Evolutionary conservation across 2,888 invertebrate species (phyloP), one percentile per base, ranked within the genome.

Genomic region (Rhimphoctona megacephalus): DNA sequence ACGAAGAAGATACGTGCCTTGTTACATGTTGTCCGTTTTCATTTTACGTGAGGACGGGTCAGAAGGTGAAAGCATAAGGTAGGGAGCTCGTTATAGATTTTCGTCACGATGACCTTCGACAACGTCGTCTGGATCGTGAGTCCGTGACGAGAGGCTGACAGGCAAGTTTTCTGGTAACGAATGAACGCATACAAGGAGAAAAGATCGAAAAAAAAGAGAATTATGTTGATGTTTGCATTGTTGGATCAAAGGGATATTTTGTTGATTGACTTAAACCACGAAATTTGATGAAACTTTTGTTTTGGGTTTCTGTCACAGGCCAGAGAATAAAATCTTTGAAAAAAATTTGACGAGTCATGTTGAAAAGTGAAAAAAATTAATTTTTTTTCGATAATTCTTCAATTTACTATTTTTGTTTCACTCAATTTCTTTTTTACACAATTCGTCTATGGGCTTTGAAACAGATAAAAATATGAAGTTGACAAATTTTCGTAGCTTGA

Each of bases 141-240:
- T 22, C 83, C 80, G 81, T 86, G 86, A 86, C 83, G 83, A 76
- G 66, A 25, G 67, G 19, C 54, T 25, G 67, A 14, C 57, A n/a
- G 30, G 8, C 30, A 52, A 54, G 22, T 54, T 67, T 46, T 39
- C 22, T 39, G 33, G 14, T 43, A 30, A 30, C 39, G 39, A 49
- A 39, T 49, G 5, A 22, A 39, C 25, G 17, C 25, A 25, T 4
- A 70, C 30, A 17, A n/a, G 25, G 25, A 64, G 61, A 52, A 52
- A 11, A 22, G 54, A 19, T 52, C 6, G 54, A 54, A 54, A 54
- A 6, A 52, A 19, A 54, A 22, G 11, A 49, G n/a, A 19, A n/a
- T n/a, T n/a, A 7, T 49, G 49, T 49, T n/a, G 49, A 19, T n/a
- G n/a, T 49, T 46, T 17, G 46, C 11, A 46, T 46, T 17, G 17